phyloP scores from a whole-genome alignment of 92 coral and sea anemone genomes.

The Siderastrea siderea region DNA sequence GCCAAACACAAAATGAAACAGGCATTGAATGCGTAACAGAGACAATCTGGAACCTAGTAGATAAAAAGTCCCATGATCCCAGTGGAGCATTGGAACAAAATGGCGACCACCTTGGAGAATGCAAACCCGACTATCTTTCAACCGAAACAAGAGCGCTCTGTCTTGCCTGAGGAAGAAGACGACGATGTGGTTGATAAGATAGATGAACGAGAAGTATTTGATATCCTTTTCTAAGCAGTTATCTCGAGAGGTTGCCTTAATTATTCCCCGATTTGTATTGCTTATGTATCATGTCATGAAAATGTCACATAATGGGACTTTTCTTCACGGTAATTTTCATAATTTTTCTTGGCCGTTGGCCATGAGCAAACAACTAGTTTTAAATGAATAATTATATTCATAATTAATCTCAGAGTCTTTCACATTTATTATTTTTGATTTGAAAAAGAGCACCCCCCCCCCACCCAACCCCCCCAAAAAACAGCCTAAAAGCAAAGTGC shows the following conservation, averaged over 20 bases:
- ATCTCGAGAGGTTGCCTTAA: not conserved
- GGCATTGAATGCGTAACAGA: not conserved
- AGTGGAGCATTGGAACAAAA: constrained; percentile 43
- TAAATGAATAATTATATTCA: too few relatives aligned
- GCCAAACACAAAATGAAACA: not conserved
- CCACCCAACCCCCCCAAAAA: too few relatives aligned
- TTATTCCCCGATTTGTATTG: not conserved
- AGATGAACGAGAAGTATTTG: constrained; percentile 96
- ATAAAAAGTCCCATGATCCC: constrained; percentile 24
- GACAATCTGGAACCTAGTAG: constrained; percentile 2
- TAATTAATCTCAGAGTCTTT: too few relatives aligned
- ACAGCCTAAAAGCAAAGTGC: too few relatives aligned
- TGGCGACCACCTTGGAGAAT: constrained; percentile 94
- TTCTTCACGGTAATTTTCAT: not conserved
- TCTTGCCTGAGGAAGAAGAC: constrained; percentile 87
- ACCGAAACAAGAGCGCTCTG: constrained; percentile 75
- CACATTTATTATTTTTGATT: not conserved
- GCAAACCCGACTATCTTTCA: constrained; percentile 88
- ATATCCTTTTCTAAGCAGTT: constrained; percentile 83
- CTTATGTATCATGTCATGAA: not conserved
- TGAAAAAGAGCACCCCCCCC: too few relatives aligned
- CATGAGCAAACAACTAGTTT: too few relatives aligned
- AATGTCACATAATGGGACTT: not conserved
- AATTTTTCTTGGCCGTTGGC: too few relatives aligned
- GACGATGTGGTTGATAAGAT: constrained; percentile 88